Evolutionary conservation across 2,797 vertebrate genomes (phyloP).

Genomic region (Euthynnus affinis): DNA sequence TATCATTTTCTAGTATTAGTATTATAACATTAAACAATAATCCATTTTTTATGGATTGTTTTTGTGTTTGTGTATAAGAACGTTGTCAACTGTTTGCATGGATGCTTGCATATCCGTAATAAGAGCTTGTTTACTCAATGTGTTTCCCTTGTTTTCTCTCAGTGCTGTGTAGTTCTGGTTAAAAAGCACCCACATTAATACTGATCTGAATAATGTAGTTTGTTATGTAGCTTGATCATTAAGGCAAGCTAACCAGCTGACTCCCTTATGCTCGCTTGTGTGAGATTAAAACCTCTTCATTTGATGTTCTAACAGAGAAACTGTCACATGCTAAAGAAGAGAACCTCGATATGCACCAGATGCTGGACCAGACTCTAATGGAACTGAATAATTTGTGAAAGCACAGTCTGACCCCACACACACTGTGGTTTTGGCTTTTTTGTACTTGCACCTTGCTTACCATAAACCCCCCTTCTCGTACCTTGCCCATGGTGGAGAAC

Average conservation of each 20-base stretch:
- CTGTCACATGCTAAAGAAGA: constrained; percentile 99
- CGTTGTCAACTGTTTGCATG: constrained; percentile 58
- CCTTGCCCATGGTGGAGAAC: constrained; percentile 65
- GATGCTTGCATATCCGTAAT: constrained; percentile 45
- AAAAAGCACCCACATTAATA: constrained; percentile 18
- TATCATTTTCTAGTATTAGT: constrained; percentile 19
- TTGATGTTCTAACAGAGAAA: constrained; percentile 98
- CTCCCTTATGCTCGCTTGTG: constrained; percentile 46
- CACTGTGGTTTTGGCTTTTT: constrained; percentile 79
- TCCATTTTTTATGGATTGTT: constrained; percentile 49
- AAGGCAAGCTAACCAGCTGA: constrained; percentile 63
- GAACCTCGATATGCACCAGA: constrained; percentile 99
- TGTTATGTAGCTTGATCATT: constrained; percentile 44
- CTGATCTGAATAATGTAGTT: constrained; percentile 49
- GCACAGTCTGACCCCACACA: constrained; percentile 81
- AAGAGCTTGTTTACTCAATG: constrained; percentile 28
- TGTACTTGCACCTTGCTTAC: constrained; percentile 90
- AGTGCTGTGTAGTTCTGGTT: constrained; percentile 11
- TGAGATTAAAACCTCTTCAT: constrained; percentile 82
- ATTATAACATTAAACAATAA: constrained; percentile 6
- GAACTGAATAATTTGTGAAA: constrained; percentile 99
- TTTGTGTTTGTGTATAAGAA: constrained; percentile 38
- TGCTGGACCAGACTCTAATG: constrained; percentile 99
- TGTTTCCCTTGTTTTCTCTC: constrained; percentile 37
- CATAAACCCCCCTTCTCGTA: constrained; percentile 71